Evolutionary conservation across 2,888 invertebrate genomes (phyloP), one percentile per base, ranked within the genome.

Genomic region (Caenorhabditis sinica): DNA sequence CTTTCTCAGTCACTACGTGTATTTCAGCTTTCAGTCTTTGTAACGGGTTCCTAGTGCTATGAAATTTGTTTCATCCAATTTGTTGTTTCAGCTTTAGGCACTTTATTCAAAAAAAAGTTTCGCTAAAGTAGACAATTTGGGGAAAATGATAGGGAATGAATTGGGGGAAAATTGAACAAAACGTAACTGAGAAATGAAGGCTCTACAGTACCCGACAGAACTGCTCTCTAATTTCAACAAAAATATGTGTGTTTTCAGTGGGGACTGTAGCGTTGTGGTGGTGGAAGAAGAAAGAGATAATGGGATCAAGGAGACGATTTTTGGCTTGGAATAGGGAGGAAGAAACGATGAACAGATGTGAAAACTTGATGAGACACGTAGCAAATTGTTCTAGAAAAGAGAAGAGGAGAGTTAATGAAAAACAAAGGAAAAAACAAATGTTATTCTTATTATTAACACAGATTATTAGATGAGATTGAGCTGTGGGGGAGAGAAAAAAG

Each of bases 201-300:
- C 30, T 60, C 82, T 82, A 77, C 82, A 82, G 82, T 82, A 82
- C 72, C 82, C 82, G 74, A 77, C 76, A 61, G 65, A 63, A 75
- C 58, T 45, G 15, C 33, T 43, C 43, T 43, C 56, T 45, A 65
- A 28, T 40, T 56, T 66, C 49, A 49, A 30, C 11, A 45, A 45
- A 65, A 30, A 49, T 17, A 53, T 11, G 15, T 51, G 40, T 17
- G 74, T 68, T 63, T 73, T 77, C 76, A 77, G 76, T 72, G 82
- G 82, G 58, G 71, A 82, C 76, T 82, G 82, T 82, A 82, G 76
- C 71, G 15, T 40, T 61, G 30, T n/a, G n/a, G 51, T 61, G n/a
- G 63, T 11, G 43, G 45, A 49, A n/a, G 28, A 30, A n/a, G 30
- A 45, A 45, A 23, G 45, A 33, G 36, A 68, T 68, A 43, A 33